Conservation (phyloP, 2,113 vertebrate species). For the Nannospalax galili region DNA sequence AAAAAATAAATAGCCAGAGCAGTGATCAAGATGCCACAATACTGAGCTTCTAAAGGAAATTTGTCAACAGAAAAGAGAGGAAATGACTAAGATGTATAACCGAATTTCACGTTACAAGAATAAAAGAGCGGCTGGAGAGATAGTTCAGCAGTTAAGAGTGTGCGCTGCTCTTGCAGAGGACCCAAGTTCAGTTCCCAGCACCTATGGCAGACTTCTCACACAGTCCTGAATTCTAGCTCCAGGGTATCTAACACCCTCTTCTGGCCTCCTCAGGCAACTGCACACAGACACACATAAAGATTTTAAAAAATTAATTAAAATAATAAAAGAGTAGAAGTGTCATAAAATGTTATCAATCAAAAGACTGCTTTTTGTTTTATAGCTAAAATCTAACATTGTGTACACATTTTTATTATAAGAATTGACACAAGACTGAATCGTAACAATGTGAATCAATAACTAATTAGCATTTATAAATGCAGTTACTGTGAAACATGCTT, state of each 20-base stretch:
- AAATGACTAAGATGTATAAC: not conserved
- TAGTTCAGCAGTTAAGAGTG: not conserved
- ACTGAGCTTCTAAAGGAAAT: not conserved
- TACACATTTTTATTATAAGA: slow-evolving; percentile 67
- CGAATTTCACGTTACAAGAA: slow-evolving; percentile 46
- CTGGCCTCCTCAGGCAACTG: not conserved
- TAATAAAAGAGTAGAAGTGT: not conserved
- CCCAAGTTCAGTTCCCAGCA: not conserved
- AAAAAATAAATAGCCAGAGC: not conserved
- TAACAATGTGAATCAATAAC: slow-evolving; percentile 74
- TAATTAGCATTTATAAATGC: slow-evolving; percentile 77
- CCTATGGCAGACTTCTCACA: not conserved
- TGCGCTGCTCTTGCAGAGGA: not conserved
- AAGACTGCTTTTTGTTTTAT: slow-evolving; percentile 62
- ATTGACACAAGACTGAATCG: slow-evolving; percentile 68
- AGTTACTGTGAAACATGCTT: slow-evolving; percentile 68
- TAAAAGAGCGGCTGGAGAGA: not conserved
- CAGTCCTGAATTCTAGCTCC: not conserved
- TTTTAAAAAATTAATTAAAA: no score
- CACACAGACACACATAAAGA: not conserved
- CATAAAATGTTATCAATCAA: slow-evolving; percentile 63
- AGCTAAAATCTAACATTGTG: slow-evolving; percentile 59
- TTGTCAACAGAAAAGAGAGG: not conserved
- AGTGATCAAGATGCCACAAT: not conserved
- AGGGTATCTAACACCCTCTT: not conserved